A percentile compares a stretch with the other conserved stretches of the same genome.
phyloP scores from a whole-genome alignment of 2,113 vertebrate genomes.

The Lasiurus cinereus region DNA sequence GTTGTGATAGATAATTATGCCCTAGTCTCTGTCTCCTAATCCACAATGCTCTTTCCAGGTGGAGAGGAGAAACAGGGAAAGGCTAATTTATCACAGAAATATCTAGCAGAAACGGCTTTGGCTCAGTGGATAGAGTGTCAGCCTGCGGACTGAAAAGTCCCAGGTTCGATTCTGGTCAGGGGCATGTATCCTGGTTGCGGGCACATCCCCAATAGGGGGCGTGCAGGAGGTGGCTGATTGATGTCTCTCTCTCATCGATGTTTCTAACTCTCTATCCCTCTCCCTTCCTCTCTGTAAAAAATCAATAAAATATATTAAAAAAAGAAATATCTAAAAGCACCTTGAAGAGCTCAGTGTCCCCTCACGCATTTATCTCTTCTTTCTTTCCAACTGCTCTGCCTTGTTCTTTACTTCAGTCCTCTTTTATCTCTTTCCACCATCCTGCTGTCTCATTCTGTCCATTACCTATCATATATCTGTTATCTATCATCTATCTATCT shows the following conservation, averaged over 20 bases:
- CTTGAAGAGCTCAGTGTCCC: fast-evolving
- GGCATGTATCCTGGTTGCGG: no score
- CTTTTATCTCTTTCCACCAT: background rate
- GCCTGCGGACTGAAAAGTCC: no score
- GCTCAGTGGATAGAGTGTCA: no score
- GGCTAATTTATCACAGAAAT: background rate
- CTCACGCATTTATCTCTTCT: background rate
- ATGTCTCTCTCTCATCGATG: no score
- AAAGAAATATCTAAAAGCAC: background rate
- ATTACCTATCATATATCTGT: background rate
- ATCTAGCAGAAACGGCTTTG: no score
- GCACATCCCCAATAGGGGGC: no score
- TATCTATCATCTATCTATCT: background rate
- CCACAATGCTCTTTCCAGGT: background rate
- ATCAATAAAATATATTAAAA: no score
- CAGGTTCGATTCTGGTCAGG: no score
- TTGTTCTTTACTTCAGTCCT: background rate
- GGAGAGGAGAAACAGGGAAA: background rate
- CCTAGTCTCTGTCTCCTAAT: background rate
- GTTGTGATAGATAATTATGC: background rate
- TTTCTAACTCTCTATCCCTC: no score
- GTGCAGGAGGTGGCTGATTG: no score
- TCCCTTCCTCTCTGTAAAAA: no score
- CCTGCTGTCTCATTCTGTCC: background rate
- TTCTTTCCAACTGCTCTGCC: background rate